Conservation (phyloP, 2,888 invertebrate species). For the Arctia plantaginis region DNA sequence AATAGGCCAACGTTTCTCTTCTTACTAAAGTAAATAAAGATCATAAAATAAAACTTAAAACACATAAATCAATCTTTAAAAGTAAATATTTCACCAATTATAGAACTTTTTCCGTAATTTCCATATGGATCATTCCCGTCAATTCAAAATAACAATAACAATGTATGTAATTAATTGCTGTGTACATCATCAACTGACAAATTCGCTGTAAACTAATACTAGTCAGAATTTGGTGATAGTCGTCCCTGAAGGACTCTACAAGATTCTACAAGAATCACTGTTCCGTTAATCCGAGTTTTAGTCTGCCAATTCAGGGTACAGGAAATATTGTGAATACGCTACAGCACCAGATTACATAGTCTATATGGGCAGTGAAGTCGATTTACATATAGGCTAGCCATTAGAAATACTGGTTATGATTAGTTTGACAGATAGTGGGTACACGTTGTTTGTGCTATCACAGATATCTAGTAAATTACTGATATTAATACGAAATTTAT, state of each 20-base stretch:
- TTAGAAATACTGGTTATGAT: background rate
- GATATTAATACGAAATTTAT: conserved; percentile 56
- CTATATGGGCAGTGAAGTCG: background rate
- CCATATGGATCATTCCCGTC: background rate
- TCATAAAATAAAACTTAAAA: conserved; percentile 40
- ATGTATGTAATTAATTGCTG: too few relatives aligned
- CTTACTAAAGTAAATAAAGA: conserved; percentile 53
- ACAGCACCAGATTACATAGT: background rate
- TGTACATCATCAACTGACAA: too few relatives aligned
- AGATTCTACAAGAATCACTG: too few relatives aligned
- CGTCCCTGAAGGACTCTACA: too few relatives aligned
- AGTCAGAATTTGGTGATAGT: too few relatives aligned
- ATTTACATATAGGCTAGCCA: background rate
- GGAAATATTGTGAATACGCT: background rate
- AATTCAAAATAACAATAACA: background rate
- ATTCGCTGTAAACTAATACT: too few relatives aligned
- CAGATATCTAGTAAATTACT: conserved; percentile 55
- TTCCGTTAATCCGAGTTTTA: too few relatives aligned
- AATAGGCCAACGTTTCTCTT: conserved; percentile 67
- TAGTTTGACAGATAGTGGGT: background rate
- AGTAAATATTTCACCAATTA: background rate
- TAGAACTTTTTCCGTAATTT: too few relatives aligned
- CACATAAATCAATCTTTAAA: conserved; percentile 27
- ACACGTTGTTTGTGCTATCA: conserved; percentile 28
- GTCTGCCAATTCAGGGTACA: background rate